Base-by-base conservation (phyloP, 2,888 invertebrate genomes). In the Apocheima hispidaria region DNA sequence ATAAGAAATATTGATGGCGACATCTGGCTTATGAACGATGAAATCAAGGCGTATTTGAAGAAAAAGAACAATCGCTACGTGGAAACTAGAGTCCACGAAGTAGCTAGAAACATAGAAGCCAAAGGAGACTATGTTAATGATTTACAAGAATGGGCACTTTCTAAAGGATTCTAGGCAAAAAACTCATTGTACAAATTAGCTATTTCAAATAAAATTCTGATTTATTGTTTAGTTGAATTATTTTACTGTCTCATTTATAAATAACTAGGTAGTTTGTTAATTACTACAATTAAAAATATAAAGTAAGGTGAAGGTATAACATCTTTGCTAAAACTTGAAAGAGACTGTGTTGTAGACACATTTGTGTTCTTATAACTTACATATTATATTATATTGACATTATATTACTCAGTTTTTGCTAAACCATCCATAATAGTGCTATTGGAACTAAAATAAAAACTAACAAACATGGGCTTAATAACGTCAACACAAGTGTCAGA, bases 1-100 rank as follows among this genome's bases (percentile, higher is more conserved):
- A 86, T 99, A 1, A 94, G 88, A 64, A 94, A 93, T 73, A 94
- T 99, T 59, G 94, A 97, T 74, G 99, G 99, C 1, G 96, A 99
- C 81, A 97, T 98, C 73, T 98, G 98, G 97, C 74, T 88, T 28
- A 79, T 98, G 67, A 96, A 96, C 73, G 92, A 94, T 36, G 96
- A 96, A 68, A 79, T 98, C 38, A 94, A 94, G 60, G 75, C 87
- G 9, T 93, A 94, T 72, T 87, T 98, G 38, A 92, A 95, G 81
- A 76, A 90, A n/a, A 87, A 87, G 41, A 85, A 92, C 46, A 82
- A 89, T 0, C 87, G 91, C 59, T 94, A 93, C 61, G 80, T 96
- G 9, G 94, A 95, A 70, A 94, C 94, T 6, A 94, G 95, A 77
- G 95, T 97, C 2, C 95, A 97, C 76, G 98, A 98, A 92, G 93